Percentiles rank a stretch among this genome's conserved stretches.
phyloP scores from a whole-genome alignment of 2,113 vertebrate species.

The Poeciliopsis occidentalis region DNA sequence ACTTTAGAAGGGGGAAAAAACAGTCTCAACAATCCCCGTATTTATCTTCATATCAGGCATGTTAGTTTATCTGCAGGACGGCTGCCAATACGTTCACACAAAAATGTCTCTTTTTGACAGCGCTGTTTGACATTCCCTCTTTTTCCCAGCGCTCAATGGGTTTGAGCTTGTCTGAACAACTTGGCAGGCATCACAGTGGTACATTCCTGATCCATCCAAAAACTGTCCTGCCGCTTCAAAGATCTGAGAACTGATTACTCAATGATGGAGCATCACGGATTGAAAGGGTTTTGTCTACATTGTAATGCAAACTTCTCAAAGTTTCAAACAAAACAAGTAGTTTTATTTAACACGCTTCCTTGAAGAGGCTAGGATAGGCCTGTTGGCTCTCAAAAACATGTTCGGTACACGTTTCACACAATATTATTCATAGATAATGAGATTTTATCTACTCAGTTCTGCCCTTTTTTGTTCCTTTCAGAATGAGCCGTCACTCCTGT shows the following conservation, averaged over 20 bases:
- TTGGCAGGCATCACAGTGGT: conserved; percentile 13
- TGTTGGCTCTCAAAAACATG: too few species aligned
- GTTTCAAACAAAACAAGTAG: conserved; percentile 14
- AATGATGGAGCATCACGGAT: conserved; percentile 3
- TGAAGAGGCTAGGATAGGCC: too few species aligned
- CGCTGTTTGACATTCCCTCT: not conserved
- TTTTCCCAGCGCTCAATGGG: conserved; percentile 10
- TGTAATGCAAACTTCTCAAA: not conserved
- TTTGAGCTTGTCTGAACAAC: conserved; percentile 50
- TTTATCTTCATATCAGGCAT: conserved; percentile 14
- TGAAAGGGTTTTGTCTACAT: conserved; percentile 11
- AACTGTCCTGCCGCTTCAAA: conserved; percentile 12
- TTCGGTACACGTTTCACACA: too few species aligned
- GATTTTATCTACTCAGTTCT: too few species aligned
- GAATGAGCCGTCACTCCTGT: too few species aligned
- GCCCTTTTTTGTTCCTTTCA: too few species aligned
- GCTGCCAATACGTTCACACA: conserved; percentile 25
- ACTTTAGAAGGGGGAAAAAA: not conserved
- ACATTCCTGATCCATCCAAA: conserved; percentile 35
- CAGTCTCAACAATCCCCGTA: not conserved
- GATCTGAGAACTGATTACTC: conserved; percentile 40
- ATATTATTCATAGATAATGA: too few species aligned
- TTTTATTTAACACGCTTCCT: not conserved
- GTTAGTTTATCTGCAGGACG: conserved; percentile 18
- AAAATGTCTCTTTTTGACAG: conserved; percentile 2